Evolutionary conservation across 2,888 invertebrate genomes (phyloP).

Genomic region (Drosophila mimetica): DNA sequence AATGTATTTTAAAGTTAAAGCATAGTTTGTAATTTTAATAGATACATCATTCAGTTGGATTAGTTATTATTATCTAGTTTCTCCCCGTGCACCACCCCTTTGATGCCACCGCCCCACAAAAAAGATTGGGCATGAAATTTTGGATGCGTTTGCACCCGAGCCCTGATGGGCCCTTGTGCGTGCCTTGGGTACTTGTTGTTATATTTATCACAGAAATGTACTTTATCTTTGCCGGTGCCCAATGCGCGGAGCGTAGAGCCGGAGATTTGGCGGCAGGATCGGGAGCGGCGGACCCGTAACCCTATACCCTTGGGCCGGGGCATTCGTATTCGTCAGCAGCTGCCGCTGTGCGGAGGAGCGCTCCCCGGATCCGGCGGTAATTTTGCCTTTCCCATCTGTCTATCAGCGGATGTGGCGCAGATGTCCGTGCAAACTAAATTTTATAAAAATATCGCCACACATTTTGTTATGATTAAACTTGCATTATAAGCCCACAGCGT

Average conservation of each 20-base stretch:
- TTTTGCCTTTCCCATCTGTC: slow-evolving; percentile 59
- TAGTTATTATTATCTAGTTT: too few relatives aligned
- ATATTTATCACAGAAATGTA: slow-evolving; percentile 77
- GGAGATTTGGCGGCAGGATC: slow-evolving; percentile 32
- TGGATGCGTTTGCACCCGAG: slow-evolving; percentile 69
- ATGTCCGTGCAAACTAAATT: slow-evolving; percentile 36
- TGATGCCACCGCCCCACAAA: background rate
- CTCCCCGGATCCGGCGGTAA: slow-evolving; percentile 56
- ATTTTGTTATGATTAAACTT: slow-evolving; percentile 77
- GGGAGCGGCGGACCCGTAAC: slow-evolving; percentile 22
- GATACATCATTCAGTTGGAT: too few relatives aligned
- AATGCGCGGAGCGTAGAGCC: slow-evolving; percentile 31
- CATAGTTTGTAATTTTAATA: too few relatives aligned
- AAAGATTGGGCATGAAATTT: slow-evolving; percentile 52
- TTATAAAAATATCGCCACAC: slow-evolving; percentile 31
- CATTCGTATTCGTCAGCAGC: slow-evolving; percentile 77
- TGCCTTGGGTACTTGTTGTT: slow-evolving; percentile 80
- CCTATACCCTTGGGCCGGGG: slow-evolving; percentile 39
- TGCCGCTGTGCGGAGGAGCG: slow-evolving; percentile 54
- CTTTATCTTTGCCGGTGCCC: slow-evolving; percentile 70
- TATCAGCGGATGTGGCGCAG: slow-evolving; percentile 18
- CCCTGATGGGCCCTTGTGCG: slow-evolving; percentile 69
- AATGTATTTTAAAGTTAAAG: too few relatives aligned
- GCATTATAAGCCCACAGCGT: slow-evolving; percentile 60
- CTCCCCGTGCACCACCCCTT: background rate